phyloP scores from a whole-genome alignment of 2,888 invertebrate genomes.

The Anagyrus pseudococci region DNA sequence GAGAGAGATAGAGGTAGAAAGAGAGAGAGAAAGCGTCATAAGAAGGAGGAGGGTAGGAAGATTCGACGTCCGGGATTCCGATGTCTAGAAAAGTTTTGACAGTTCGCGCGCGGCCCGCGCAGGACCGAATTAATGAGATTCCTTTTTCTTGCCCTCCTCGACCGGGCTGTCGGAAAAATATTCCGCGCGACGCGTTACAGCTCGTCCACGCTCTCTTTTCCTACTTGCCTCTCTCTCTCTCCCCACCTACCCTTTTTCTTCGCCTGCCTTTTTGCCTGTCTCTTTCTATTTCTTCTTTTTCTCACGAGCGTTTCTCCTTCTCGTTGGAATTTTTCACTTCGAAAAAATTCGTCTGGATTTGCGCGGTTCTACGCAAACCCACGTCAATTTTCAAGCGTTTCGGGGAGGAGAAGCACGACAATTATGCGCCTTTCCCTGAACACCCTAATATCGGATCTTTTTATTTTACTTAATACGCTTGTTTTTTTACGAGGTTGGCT shows the following conservation, averaged over 20 bases:
- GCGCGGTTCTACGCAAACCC: background rate
- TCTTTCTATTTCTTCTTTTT: background rate
- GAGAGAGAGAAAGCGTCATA: no score
- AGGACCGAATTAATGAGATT: slow-evolving; percentile 57
- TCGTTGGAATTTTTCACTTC: slow-evolving; percentile 12
- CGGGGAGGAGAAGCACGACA: no score
- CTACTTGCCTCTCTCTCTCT: slow-evolving; percentile 1
- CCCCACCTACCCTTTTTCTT: background rate
- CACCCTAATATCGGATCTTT: no score
- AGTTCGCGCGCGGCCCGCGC: slow-evolving; percentile 41
- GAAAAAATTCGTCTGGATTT: slow-evolving; percentile 14
- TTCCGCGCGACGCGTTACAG: slow-evolving; percentile 43
- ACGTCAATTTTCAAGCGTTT: background rate
- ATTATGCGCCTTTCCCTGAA: no score
- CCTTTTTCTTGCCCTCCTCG: no score
- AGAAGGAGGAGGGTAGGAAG: slow-evolving; percentile 30
- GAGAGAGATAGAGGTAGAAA: no score
- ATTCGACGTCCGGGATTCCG: slow-evolving; percentile 45
- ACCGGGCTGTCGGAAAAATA: slow-evolving; percentile 50
- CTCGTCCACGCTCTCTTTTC: background rate
- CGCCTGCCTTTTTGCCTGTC: background rate
- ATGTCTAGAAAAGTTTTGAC: slow-evolving; percentile 52
- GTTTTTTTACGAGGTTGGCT: no score
- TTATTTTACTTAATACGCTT: no score
- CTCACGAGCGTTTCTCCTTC: background rate